Evolutionary conservation across 35 echinoderm and acorn worm genomes (phyloP).

Genomic region (Chiridota heheva): DNA sequence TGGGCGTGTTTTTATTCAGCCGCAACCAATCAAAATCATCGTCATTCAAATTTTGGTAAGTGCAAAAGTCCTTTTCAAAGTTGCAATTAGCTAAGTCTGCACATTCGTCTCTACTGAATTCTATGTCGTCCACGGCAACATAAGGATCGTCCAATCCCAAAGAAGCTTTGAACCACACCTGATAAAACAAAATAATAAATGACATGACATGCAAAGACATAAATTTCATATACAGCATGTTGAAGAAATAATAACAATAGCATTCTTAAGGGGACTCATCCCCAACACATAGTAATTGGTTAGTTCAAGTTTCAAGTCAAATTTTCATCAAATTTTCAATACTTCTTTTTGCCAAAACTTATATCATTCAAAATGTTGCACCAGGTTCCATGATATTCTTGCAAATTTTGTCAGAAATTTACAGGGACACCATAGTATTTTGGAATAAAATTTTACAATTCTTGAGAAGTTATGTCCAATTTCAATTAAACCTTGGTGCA

Average conservation of each 20-base stretch:
- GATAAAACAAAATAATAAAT: neutral
- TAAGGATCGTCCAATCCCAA: neutral
- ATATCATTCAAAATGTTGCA: constrained; percentile 47
- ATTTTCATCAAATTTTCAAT: too few relatives aligned
- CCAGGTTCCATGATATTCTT: constrained; percentile 55
- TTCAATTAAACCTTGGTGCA: too few relatives aligned
- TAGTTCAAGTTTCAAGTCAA: too few relatives aligned
- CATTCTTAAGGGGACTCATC: too few relatives aligned
- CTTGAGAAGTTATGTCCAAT: constrained; percentile 28
- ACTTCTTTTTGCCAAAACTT: neutral
- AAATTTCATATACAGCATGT: too few relatives aligned
- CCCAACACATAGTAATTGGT: too few relatives aligned
- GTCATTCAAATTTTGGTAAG: neutral
- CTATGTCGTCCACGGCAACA: constrained; percentile 7
- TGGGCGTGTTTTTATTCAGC: neutral
- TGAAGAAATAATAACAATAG: too few relatives aligned
- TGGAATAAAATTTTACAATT: constrained; percentile 38
- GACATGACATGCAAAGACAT: too few relatives aligned
- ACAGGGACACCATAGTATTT: neutral
- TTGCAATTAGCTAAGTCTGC: neutral
- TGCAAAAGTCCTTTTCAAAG: constrained; percentile 11
- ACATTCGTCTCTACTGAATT: neutral
- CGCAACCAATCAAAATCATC: constrained; percentile 12
- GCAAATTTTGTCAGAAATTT: constrained; percentile 60
- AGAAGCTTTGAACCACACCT: constrained; percentile 17